Percentiles rank a stretch among this genome's conserved stretches.
Evolutionary conservation across 1,140 invertebrate species (phyloP).

Genomic region (Meloidogyne chitwoodi): DNA sequence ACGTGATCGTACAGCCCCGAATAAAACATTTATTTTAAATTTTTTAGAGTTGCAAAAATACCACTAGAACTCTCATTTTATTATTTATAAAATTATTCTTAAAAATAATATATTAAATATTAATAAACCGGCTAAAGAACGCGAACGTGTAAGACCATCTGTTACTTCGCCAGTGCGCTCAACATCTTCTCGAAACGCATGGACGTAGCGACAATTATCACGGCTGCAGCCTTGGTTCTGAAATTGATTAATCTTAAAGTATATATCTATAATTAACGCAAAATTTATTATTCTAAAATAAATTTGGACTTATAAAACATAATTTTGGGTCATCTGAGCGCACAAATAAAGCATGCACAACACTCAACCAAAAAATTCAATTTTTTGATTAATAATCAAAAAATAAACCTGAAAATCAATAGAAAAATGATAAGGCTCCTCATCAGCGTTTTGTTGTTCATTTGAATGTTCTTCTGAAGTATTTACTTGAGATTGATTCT

Average conservation of each 20-base stretch:
- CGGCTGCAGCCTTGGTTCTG: conserved; percentile 55
- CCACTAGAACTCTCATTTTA: too few relatives aligned
- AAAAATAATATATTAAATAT: not conserved
- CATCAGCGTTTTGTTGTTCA: conserved; percentile 47
- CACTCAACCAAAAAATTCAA: conserved; percentile 11
- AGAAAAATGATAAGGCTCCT: conserved; percentile 54
- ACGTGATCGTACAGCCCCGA: too few relatives aligned
- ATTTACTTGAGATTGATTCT: conserved; percentile 74
- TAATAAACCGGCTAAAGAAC: conserved; percentile 38
- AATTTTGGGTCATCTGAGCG: not conserved
- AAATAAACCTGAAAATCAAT: conserved; percentile 53
- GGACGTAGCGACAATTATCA: conserved; percentile 55
- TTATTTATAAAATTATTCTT: too few relatives aligned
- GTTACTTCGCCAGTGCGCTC: conserved; percentile 51
- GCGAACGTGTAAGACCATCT: conserved; percentile 42
- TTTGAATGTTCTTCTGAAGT: conserved; percentile 63
- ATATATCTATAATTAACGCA: not conserved
- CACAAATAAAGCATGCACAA: not conserved
- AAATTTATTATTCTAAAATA: not conserved
- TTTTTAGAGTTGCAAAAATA: too few relatives aligned
- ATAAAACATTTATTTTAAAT: too few relatives aligned
- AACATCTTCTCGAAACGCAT: conserved; percentile 50
- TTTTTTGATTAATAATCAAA: not conserved
- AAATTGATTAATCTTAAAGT: conserved; percentile 24
- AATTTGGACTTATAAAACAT: not conserved